Conservation (phyloP, 2,797 vertebrate species). For the Tinamus major region DNA sequence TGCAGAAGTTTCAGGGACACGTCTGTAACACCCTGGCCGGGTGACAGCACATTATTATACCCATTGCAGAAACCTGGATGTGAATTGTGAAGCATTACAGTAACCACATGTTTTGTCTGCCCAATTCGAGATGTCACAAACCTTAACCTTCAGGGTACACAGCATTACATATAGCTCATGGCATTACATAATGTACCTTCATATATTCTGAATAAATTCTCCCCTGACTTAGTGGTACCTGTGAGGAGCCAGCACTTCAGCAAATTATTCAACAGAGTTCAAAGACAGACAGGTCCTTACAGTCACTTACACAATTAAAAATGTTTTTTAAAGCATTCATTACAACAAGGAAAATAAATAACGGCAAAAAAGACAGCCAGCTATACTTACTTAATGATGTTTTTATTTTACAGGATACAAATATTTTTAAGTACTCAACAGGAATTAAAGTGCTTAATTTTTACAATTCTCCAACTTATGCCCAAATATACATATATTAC, state of each 20-base stretch:
- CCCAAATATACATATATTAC: slow-evolving; percentile 85
- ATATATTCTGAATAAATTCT: neutral
- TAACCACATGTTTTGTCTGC: neutral
- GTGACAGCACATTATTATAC: neutral
- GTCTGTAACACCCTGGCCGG: accelerated
- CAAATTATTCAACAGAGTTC: neutral
- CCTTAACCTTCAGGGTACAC: neutral
- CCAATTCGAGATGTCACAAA: neutral
- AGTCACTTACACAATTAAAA: neutral
- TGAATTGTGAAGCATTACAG: neutral
- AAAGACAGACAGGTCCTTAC: neutral
- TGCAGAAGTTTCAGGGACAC: neutral
- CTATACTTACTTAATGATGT: slow-evolving; percentile 69
- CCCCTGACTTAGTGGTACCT: neutral
- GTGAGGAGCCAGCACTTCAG: neutral
- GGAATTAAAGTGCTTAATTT: slow-evolving; percentile 85
- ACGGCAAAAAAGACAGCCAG: neutral
- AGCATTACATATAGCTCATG: neutral
- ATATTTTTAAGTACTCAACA: slow-evolving; percentile 78
- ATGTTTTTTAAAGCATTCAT: neutral
- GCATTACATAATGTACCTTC: neutral
- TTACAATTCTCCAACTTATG: slow-evolving; percentile 75
- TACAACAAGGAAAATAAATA: neutral
- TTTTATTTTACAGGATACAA: slow-evolving; percentile 85
- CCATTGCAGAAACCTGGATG: neutral